A percentile compares a stretch with the other conserved stretches of the same genome.
Conservation (phyloP, 1,140 invertebrate species). For the Bradysia coprophila region DNA sequence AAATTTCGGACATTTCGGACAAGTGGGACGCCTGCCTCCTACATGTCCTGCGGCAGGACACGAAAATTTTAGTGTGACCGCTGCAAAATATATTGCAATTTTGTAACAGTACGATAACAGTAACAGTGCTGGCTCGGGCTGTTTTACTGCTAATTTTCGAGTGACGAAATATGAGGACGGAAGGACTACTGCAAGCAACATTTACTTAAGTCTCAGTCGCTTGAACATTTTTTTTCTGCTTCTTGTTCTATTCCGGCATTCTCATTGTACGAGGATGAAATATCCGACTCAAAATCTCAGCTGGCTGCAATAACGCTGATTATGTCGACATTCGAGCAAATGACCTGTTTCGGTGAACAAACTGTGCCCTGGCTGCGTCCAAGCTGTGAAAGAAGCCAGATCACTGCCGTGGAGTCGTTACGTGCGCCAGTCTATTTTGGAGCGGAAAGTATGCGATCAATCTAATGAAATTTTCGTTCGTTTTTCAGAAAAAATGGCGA, state of each 20-base stretch:
- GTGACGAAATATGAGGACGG: conserved; percentile 78
- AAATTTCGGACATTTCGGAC: too few relatives aligned
- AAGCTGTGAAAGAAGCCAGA: conserved; percentile 96
- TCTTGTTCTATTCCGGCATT: conserved; percentile 98
- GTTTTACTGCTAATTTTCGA: too few relatives aligned
- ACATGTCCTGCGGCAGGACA: too few relatives aligned
- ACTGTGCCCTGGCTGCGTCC: conserved; percentile 84
- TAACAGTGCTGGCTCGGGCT: conserved; percentile 81
- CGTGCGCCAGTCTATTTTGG: conserved; percentile 94
- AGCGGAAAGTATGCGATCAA: conserved; percentile 50
- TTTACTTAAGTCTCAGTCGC: conserved; percentile 79
- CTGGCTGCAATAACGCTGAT: conserved; percentile 89
- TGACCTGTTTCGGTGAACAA: conserved; percentile 86
- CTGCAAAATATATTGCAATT: conserved; percentile 98
- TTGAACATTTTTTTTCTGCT: conserved; percentile 91
- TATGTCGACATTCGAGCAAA: conserved; percentile 88
- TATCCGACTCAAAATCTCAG: conserved; percentile 94
- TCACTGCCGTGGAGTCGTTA: conserved; percentile 79
- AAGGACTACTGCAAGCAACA: conserved; percentile 89
- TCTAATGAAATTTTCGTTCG: conserved; percentile 7
- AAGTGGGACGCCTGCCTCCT: too few relatives aligned
- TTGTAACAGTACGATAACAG: conserved; percentile 89
- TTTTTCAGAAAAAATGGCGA: conserved; percentile 29
- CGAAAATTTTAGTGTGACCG: too few relatives aligned
- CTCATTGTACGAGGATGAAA: conserved; percentile 96